These are phyloP conservation scores for Monochamus saltuarius DNA, from an alignment of 1,140 invertebrate genomes.

Conservation along the genomic window DNA sequence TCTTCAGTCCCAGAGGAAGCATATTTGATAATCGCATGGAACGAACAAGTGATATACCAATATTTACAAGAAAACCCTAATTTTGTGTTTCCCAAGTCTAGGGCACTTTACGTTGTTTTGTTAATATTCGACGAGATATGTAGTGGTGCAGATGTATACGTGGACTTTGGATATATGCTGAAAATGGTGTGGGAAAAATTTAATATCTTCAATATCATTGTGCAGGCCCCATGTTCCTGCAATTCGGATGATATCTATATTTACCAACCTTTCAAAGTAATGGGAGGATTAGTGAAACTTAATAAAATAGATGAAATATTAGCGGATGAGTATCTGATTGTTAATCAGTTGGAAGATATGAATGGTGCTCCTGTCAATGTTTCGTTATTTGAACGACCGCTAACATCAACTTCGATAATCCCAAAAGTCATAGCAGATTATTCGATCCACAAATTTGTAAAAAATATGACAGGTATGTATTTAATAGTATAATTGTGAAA, in stretches of 20 bases:
- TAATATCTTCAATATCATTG: slow-evolving; percentile 16
- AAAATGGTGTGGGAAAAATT: slow-evolving; percentile 26
- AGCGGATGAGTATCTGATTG: background rate
- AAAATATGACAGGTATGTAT: too few species aligned
- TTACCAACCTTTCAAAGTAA: background rate
- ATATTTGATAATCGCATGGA: background rate
- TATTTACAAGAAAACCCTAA: background rate
- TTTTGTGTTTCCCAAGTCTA: too few species aligned
- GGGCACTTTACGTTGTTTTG: too few species aligned
- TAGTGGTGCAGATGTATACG: too few species aligned
- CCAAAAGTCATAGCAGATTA: background rate
- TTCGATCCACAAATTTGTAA: background rate
- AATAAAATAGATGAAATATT: too few species aligned
- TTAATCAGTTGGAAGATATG: slow-evolving; percentile 16
- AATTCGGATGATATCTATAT: background rate
- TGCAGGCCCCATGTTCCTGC: background rate
- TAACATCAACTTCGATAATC: slow-evolving; percentile 7
- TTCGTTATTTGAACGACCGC: slow-evolving; percentile 18
- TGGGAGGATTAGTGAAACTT: background rate
- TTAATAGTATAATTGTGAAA: too few species aligned
- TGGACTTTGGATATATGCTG: slow-evolving; percentile 2
- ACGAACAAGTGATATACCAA: background rate
- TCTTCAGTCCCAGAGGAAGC: background rate
- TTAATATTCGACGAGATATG: too few species aligned
- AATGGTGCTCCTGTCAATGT: slow-evolving; percentile 17